A percentile compares a stretch with the other conserved stretches of the same genome.
These are phyloP conservation scores for Carollia perspicillata DNA, from an alignment of 2,113 vertebrate genomes.

Conservation along the genomic window DNA sequence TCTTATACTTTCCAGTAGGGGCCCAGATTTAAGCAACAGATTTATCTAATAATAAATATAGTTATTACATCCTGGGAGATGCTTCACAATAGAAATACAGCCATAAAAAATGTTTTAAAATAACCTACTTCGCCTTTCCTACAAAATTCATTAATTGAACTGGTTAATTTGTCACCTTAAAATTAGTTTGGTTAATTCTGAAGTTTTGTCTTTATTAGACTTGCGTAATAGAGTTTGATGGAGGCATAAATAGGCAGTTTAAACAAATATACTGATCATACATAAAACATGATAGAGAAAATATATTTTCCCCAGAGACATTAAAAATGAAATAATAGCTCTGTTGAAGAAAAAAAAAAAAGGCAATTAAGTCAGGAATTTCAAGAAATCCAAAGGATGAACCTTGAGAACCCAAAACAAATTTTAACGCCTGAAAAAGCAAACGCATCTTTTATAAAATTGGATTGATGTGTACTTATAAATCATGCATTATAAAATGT, in stretches of 20 bases:
- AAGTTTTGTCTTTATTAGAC: constrained; percentile 4
- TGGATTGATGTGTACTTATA: neutral
- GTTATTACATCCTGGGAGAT: neutral
- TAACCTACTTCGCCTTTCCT: neutral
- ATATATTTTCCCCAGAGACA: neutral
- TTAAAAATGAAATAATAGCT: constrained; percentile 47
- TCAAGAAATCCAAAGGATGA: constrained; percentile 48
- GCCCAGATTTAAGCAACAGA: neutral
- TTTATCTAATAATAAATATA: constrained; percentile 25
- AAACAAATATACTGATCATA: constrained; percentile 16
- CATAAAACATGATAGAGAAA: constrained; percentile 12
- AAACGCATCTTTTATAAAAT: constrained; percentile 33
- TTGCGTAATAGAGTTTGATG: constrained; percentile 20
- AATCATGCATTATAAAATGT: constrained; percentile 15
- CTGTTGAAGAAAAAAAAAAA: constrained; percentile 34
- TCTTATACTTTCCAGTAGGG: neutral
- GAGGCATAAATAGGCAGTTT: neutral
- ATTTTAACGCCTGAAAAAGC: constrained; percentile 26
- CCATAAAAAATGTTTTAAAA: neutral
- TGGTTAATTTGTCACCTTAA: neutral
- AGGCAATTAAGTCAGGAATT: constrained; percentile 25
- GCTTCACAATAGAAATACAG: constrained; percentile 11
- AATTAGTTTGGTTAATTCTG: constrained; percentile 55
- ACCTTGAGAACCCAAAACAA: constrained; percentile 19
- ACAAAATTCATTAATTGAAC: neutral